A percentile compares a stretch with the other conserved stretches of the same genome.
Evolutionary conservation across 2,888 invertebrate genomes (phyloP).

Genomic region (Troides aeacus): DNA sequence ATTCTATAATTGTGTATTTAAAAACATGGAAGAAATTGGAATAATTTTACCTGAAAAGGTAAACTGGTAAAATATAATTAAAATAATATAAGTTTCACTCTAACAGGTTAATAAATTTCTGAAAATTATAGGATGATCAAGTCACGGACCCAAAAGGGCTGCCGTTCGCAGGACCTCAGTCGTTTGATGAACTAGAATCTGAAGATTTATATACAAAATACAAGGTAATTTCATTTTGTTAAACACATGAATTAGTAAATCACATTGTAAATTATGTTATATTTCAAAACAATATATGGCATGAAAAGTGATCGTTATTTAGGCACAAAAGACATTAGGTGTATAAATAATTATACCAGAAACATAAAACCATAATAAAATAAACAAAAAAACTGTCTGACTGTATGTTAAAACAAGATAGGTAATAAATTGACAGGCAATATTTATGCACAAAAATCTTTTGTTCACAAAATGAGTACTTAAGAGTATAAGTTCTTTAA

Average conservation of each 20-base stretch:
- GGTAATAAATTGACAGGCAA: too few relatives aligned
- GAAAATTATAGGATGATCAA: conserved; percentile 80
- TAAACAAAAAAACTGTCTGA: too few relatives aligned
- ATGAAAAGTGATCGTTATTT: too few relatives aligned
- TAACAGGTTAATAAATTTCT: conserved; percentile 12
- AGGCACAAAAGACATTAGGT: too few relatives aligned
- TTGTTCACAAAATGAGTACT: too few relatives aligned
- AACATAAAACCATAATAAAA: too few relatives aligned
- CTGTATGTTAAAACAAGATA: too few relatives aligned
- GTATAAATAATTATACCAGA: too few relatives aligned
- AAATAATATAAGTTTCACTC: neutral
- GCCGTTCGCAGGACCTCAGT: conserved; percentile 83
- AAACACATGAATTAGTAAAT: neutral
- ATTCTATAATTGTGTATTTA: conserved; percentile 4
- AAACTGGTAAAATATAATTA: conserved; percentile 37
- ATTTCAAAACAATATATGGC: neutral
- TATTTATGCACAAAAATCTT: too few relatives aligned
- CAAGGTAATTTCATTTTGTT: conserved; percentile 82
- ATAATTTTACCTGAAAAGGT: conserved; percentile 90
- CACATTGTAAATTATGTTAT: neutral
- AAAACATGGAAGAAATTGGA: conserved; percentile 90
- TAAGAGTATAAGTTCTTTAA: too few relatives aligned
- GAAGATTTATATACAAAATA: conserved; percentile 98
- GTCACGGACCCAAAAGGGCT: conserved; percentile 82
- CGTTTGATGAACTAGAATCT: conserved; percentile 90